Evolutionary conservation across 2,888 invertebrate species (phyloP), one percentile per base, ranked within the genome.

Genomic region (Oxytorus armatus): DNA sequence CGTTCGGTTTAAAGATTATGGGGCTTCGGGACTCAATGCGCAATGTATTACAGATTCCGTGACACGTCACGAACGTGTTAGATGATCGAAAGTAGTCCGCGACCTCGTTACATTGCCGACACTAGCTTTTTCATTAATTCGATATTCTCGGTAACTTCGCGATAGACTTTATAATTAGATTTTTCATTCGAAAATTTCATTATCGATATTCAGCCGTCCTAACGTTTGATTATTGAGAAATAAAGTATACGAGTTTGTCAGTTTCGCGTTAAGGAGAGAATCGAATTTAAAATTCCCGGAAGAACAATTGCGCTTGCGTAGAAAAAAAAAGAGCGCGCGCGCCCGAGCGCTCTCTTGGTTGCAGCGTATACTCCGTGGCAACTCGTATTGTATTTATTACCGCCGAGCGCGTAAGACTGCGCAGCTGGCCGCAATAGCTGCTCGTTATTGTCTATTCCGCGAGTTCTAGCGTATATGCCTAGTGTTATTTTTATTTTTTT

Each of bases 1-100:
- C 75, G 79, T 57, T 75, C 57, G 61, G 63, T 73, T 39, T 66
- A 42, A 61, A 78, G 65, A 51, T 81, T 74, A 39, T 23, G 66
- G 74, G 83, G 82, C 79, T 83, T 82, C 83, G 16, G 75, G 79
- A n/a, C 82, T 83, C 82, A 82, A 77, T 77, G 77, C 79, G 72
- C 70, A 63, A 51, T 77, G 69, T 74, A 77, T 75, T 74, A 75
- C 49, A 75, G 75, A 79, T 79, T 70, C 49, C 78, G 49, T 49
- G 51, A 63, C 65, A 57, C 49, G 69, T 23, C 29, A 21, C 65
- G 25, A 79, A n/a, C 39, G 69, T 69, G 16, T 29, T 10, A 18
- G 73, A 44, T 53, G 33, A 69, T 79, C 63, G n/a, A 51, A 69
- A 57, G 61, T 57, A 65, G 65, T 47, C 44, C 65, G 29, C 68